A percentile compares a stretch with the other conserved stretches of the same genome.
phyloP scores from a whole-genome alignment of 2,888 invertebrate species.

The Habrosyne pyritoides region DNA sequence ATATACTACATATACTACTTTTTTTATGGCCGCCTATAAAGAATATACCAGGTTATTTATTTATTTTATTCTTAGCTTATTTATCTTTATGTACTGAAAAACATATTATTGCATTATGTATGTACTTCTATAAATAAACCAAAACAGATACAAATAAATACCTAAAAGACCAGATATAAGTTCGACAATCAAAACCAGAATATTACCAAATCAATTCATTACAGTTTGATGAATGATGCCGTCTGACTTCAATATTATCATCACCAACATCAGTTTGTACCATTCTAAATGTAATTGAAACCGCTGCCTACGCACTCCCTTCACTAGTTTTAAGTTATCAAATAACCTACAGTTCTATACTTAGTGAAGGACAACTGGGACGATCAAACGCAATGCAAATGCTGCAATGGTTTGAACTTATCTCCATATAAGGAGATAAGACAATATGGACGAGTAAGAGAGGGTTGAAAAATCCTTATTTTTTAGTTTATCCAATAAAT shows the following conservation, averaged over 20 bases:
- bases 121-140: neutral
- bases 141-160: neutral
- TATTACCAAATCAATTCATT: slow-evolving; percentile 36
- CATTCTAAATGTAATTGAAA: slow-evolving; percentile 29
- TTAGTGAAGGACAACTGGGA: slow-evolving; percentile 3
- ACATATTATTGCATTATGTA: too few relatives aligned
- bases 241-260: slow-evolving; percentile 32
- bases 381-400: slow-evolving; percentile 2
- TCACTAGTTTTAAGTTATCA: slow-evolving; percentile 33
- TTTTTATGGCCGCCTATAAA: too few relatives aligned
- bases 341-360: slow-evolving; percentile 17
- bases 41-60: too few relatives aligned
- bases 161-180: neutral
- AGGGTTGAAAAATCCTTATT: too few relatives aligned
- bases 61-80: too few relatives aligned
- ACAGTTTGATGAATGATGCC: slow-evolving; percentile 41
- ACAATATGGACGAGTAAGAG: too few relatives aligned
- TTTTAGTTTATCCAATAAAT: too few relatives aligned
- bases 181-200: slow-evolving; percentile 9
- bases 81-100: too few relatives aligned
- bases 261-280: slow-evolving; percentile 30
- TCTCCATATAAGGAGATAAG: neutral
- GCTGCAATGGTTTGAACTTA: neutral
- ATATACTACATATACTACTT: too few relatives aligned
- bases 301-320: slow-evolving; percentile 46